These are phyloP conservation scores for Sycophila texana DNA, from an alignment of 2,888 invertebrate species.

Conservation along the genomic window DNA sequence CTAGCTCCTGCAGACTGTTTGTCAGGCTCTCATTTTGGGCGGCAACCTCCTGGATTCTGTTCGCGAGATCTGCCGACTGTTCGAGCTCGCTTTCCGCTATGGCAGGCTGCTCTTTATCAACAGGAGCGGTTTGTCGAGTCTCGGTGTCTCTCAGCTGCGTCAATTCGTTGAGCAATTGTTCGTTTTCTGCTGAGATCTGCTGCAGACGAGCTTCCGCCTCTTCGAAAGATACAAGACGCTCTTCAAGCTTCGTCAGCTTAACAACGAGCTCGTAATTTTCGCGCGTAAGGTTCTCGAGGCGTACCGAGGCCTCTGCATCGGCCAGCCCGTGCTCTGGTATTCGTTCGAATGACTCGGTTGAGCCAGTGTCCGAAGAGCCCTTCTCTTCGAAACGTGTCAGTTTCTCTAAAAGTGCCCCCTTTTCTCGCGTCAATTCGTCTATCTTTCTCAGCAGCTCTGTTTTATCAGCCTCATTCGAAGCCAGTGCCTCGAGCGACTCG, in stretches of 20 bases:
- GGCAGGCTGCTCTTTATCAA: too few species aligned
- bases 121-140: not conserved
- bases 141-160: constrained; percentile 3
- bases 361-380: constrained; percentile 66
- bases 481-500: constrained; percentile 70
- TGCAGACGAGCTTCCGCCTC: not conserved
- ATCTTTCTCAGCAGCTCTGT: constrained; percentile 68
- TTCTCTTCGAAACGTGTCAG: constrained; percentile 69
- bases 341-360: constrained; percentile 73
- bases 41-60: constrained; percentile 63
- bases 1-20: constrained; percentile 72
- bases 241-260: constrained; percentile 68
- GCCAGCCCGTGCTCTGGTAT: constrained; percentile 65
- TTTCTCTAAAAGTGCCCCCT: constrained; percentile 67
- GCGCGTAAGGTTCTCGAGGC: constrained; percentile 68
- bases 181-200: constrained; percentile 39
- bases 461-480: constrained; percentile 63
- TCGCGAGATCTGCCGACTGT: constrained; percentile 57
- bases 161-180: constrained; percentile 10
- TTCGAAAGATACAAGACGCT: constrained; percentile 58
- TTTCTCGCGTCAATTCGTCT: constrained; percentile 69
- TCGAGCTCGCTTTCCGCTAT: too few species aligned
- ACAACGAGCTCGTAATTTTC: constrained; percentile 70
- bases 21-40: constrained; percentile 52
- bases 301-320: constrained; percentile 60